These are phyloP conservation scores for Campoletis raptor DNA, from an alignment of 2,888 invertebrate species.

Conservation along the genomic window DNA sequence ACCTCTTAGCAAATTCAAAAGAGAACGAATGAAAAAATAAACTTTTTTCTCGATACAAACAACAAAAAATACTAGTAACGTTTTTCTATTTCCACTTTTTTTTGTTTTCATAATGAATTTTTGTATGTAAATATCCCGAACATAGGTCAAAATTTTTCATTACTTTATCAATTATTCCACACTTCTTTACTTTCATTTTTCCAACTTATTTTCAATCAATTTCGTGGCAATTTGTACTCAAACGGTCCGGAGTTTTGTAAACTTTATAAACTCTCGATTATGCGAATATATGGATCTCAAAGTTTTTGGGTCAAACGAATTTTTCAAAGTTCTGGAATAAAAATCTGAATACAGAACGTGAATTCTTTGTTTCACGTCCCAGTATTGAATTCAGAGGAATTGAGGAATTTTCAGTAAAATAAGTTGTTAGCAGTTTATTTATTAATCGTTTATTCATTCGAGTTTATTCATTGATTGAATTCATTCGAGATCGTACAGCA, in stretches of 20 bases:
- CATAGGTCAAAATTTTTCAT: not conserved
- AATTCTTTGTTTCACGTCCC: not conserved
- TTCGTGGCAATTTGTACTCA: too few relatives aligned
- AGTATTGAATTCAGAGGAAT: not conserved
- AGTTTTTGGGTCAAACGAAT: not conserved
- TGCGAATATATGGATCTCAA: not conserved
- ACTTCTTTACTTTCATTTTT: not conserved
- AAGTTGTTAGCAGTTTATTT: not conserved
- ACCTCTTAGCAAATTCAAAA: constrained; percentile 79
- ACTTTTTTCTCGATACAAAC: not conserved
- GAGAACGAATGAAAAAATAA: constrained; percentile 76
- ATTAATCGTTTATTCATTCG: not conserved
- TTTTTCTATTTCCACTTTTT: not conserved
- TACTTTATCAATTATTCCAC: not conserved
- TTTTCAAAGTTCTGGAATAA: too few relatives aligned
- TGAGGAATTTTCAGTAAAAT: not conserved
- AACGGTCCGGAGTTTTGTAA: too few relatives aligned
- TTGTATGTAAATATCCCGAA: not conserved
- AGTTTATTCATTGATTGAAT: too few relatives aligned
- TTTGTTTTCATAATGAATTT: not conserved
- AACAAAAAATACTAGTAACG: not conserved
- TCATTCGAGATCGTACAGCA: not conserved
- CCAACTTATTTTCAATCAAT: too few relatives aligned
- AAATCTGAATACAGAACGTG: too few relatives aligned
- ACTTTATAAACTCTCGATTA: too few relatives aligned